phyloP scores from a whole-genome alignment of 1,140 invertebrate genomes.

The Drosophila pectinifera region DNA sequence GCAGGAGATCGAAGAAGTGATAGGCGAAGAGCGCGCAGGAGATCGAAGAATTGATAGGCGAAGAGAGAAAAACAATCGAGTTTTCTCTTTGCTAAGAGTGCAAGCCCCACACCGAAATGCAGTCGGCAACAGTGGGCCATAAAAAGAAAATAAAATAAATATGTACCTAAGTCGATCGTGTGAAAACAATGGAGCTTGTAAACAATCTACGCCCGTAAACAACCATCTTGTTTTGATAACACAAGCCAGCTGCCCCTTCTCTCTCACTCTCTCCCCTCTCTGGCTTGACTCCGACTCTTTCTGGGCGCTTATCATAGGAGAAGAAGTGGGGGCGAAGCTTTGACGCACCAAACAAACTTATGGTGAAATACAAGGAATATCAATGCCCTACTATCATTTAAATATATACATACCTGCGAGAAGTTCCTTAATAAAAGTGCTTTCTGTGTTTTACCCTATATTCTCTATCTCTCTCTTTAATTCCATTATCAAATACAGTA shows the following conservation, averaged over 20 bases:
- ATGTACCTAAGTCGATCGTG: conserved; percentile 10
- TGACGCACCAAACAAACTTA: background rate
- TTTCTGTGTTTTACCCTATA: too few species aligned
- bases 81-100: conserved; percentile 13
- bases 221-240: conserved; percentile 27
- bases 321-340: background rate
- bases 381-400: background rate
- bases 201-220: conserved; percentile 24
- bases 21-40: conserved; percentile 13
- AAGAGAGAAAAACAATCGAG: conserved; percentile 12
- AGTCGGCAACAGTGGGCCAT: conserved; percentile 34
- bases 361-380: conserved; percentile 36
- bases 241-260: background rate
- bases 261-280: background rate
- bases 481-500: too few species aligned
- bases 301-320: conserved; percentile 5
- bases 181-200: conserved; percentile 14
- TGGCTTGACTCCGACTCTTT: background rate
- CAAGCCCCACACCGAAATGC: background rate
- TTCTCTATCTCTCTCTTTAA: too few species aligned
- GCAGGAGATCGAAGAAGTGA: background rate
- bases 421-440: too few species aligned
- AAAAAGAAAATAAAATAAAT: conserved; percentile 8
- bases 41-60: background rate
- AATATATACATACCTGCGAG: too few species aligned